Base-by-base conservation (phyloP, 2,113 vertebrate genomes). In the Microtus pennsylvanicus region DNA sequence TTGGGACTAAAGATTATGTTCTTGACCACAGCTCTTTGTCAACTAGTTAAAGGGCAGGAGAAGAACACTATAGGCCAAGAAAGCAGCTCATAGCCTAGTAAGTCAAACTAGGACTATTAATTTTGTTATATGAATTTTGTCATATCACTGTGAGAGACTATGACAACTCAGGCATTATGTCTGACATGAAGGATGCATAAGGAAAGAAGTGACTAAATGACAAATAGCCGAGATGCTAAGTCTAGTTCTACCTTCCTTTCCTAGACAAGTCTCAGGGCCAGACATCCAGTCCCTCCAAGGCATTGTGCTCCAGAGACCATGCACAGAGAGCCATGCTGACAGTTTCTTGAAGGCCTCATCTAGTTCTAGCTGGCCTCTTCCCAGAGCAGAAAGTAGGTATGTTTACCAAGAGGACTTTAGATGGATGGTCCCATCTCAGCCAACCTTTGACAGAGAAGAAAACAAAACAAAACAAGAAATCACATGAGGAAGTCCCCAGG, bases 281-380 rank as follows among this genome's bases (percentile, higher is more conserved):
- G 26, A 82, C 21, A 65, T 21, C 5, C 16, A 74, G 42, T 24
- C 52, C 21, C 14, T 0, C 2, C 2, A 21, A 28, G 14, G 33
- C 63, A 11, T 22, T 2, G 0, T 26, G 13, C 58, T 55, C 22
- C 42, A 80, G 14, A 38, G 13, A 50, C 35, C 10, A 30, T 33
- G 19, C 8, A 1, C 12, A 74, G 16, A 87, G 30, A 69, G 16
- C n/a, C 2, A 13, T 5, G 5, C 0, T 12, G 6, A 30, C 14
- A 35, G 65, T 14, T 24, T 86, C 24, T 21, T 42, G 13, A 78
- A 76, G 70, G 72, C 0, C 3, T 26, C 47, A 61, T 45, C 1
- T 45, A 47, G 17, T 12, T 76, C 7, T 70, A 58, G 55, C 12
- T 58, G 3, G 30, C 13, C 12, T 58, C 7, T 93, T 67, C 42